Evolutionary conservation across 1,140 invertebrate species (phyloP), one percentile per base, ranked within the genome.

Genomic region (Lordiphosa clarofinis): DNA sequence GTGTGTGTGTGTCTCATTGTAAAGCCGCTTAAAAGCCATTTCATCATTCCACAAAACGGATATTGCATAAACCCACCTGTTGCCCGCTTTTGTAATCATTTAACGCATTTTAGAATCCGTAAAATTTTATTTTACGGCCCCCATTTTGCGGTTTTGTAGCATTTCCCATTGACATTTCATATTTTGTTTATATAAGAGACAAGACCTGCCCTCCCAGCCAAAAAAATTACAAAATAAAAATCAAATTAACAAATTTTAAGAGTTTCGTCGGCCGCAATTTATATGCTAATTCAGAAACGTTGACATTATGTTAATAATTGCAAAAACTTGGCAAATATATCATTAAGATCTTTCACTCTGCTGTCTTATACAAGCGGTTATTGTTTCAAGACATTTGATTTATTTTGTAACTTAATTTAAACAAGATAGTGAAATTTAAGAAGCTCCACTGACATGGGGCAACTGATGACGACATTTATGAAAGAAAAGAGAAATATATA

Each of bases 31-130:
- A 3, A 52, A 24, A 54, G 19, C 44, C 60, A 66, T 79, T 79
- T 79, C 74, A 62, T 81, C 75, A 76, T 62, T 28, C 24, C 5
- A 39, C n/a, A 35, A 28, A 28, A 28, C 56, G 76, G 72, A 82
- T 67, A 68, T 81, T 81, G 76, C 76, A 72, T 75, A 82, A 82
- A 84, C 78, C 62, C 76, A 84, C 76, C 50, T 59, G 76, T 63
- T 68, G 56, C 39, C 44, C 49, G 28, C 58, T 60, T 33, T 48
- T 21, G 24, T 28, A 28, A 28, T 53, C n/a, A 38, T 58, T 13
- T 50, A 59, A 60, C 53, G 72, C 60, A 59, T 59, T 70, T 50
- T 57, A 81, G 75, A 81, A 81, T 76, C 61, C 58, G 52, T 70
- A 71, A 79, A 79, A 66, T 52, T 71, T 71, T 82, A 71, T 57